These are phyloP conservation scores for Nothobranchius kuhntae DNA, from an alignment of 2,113 vertebrate genomes.

Conservation along the genomic window DNA sequence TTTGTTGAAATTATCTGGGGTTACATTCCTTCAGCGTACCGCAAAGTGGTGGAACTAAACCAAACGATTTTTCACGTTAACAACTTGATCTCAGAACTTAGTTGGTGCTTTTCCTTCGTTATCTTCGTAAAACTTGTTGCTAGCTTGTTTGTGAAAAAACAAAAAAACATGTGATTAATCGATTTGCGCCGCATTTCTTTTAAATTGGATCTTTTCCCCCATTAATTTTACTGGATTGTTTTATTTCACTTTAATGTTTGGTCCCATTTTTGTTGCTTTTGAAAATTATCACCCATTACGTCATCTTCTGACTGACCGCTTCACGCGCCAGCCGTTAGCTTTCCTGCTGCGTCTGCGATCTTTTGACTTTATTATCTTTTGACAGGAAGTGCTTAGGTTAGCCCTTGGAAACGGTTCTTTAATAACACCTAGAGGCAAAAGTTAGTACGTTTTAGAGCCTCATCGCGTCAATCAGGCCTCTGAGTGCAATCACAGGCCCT, in stretches of 20 bases:
- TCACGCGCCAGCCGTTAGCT: conserved; percentile 21
- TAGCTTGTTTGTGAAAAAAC: conserved; percentile 1
- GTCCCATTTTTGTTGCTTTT: not conserved
- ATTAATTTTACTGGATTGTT: too few relatives aligned
- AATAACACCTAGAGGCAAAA: not conserved
- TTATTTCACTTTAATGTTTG: too few relatives aligned
- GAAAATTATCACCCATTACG: conserved; percentile 49
- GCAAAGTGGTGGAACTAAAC: conserved; percentile 7
- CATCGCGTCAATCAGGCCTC: not conserved
- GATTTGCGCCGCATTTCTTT: not conserved
- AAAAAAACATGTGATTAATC: not conserved
- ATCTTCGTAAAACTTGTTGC: conserved; percentile 3
- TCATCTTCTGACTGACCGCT: conserved; percentile 41
- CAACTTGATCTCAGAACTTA: not conserved
- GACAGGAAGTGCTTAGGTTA: not conserved
- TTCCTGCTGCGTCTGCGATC: conserved; percentile 63
- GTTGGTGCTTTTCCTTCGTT: not conserved
- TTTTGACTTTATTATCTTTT: too few relatives aligned
- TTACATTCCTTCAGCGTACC: conserved; percentile 58
- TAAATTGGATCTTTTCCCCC: not conserved
- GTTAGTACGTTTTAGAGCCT: not conserved
- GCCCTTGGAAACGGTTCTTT: not conserved
- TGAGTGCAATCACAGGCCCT: not conserved
- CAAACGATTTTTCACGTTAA: conserved; percentile 12
- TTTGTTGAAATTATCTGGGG: conserved; percentile 35